Conservation (phyloP, 2,113 vertebrate species). For the Thinocorus orbignyianus region DNA sequence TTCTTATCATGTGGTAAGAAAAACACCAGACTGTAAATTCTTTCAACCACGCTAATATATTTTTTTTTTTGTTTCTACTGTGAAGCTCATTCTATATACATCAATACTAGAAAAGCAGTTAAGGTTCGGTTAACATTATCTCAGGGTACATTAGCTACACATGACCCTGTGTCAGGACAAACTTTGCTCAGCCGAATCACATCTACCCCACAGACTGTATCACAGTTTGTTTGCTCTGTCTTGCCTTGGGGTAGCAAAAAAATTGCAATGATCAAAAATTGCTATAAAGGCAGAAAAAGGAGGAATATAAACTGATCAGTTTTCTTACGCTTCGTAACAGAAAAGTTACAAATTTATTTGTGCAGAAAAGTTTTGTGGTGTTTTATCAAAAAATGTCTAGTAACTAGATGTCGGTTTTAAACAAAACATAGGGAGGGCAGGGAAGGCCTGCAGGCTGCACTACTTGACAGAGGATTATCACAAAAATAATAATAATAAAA, state of each 20-base stretch:
- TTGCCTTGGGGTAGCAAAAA: background rate
- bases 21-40: background rate
- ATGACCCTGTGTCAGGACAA: background rate
- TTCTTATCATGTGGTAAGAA: background rate
- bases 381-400: background rate
- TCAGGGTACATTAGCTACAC: background rate
- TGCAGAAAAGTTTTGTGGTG: background rate
- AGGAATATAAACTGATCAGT: background rate
- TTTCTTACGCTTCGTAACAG: background rate
- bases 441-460: fast-evolving
- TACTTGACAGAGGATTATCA: background rate
- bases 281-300: background rate
- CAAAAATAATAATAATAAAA: background rate
- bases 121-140: background rate
- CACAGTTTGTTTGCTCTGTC: background rate
- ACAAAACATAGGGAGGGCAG: background rate
- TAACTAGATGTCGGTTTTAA: background rate
- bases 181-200: background rate
- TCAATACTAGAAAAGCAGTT: background rate
- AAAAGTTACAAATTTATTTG: background rate
- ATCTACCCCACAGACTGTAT: background rate
- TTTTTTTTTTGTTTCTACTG: background rate
- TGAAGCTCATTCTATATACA: background rate
- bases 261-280: background rate
- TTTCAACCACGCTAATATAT: background rate